A percentile compares a stretch with the other conserved stretches of the same genome.
Evolutionary conservation across 2,888 invertebrate genomes (phyloP).

Genomic region (Monopis laevigella): DNA sequence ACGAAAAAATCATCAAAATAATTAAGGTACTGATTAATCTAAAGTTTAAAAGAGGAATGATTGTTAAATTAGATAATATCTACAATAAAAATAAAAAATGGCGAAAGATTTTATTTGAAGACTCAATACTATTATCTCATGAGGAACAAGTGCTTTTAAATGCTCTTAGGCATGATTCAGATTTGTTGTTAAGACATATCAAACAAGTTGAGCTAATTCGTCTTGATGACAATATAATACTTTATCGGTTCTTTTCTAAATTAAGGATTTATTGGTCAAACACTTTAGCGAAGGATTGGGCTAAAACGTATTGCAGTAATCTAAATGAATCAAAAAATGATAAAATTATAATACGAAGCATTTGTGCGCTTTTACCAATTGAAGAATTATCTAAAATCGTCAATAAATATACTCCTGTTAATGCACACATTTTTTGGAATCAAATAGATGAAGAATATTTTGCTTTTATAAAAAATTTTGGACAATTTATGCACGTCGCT

Average conservation of each 20-base stretch:
- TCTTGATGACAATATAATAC: slow-evolving; percentile 25
- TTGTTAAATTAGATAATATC: slow-evolving; percentile 25
- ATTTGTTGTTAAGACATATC: slow-evolving; percentile 27
- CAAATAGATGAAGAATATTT: slow-evolving; percentile 31
- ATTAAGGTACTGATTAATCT: slow-evolving; percentile 30
- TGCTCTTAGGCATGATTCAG: slow-evolving; percentile 41
- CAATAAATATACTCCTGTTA: slow-evolving; percentile 34
- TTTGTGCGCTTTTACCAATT: slow-evolving; percentile 30
- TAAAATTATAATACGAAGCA: slow-evolving; percentile 30
- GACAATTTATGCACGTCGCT: slow-evolving; percentile 42
- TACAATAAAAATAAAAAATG: slow-evolving; percentile 43
- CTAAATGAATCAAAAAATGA: slow-evolving; percentile 27
- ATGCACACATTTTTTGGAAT: slow-evolving; percentile 39
- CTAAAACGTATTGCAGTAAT: slow-evolving; percentile 24
- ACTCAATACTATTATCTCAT: slow-evolving; percentile 33
- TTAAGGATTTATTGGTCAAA: slow-evolving; percentile 40
- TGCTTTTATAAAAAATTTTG: slow-evolving; percentile 35
- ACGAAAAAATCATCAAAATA: slow-evolving; percentile 29
- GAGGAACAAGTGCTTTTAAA: slow-evolving; percentile 36
- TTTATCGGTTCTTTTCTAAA: slow-evolving; percentile 30
- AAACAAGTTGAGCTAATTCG: slow-evolving; percentile 26
- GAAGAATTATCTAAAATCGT: slow-evolving; percentile 28
- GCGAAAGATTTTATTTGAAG: slow-evolving; percentile 38
- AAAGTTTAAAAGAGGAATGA: slow-evolving; percentile 30
- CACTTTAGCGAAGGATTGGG: slow-evolving; percentile 30